These are phyloP conservation scores for Anhinga rufa DNA, from an alignment of 2,113 vertebrate genomes.

Conservation along the genomic window DNA sequence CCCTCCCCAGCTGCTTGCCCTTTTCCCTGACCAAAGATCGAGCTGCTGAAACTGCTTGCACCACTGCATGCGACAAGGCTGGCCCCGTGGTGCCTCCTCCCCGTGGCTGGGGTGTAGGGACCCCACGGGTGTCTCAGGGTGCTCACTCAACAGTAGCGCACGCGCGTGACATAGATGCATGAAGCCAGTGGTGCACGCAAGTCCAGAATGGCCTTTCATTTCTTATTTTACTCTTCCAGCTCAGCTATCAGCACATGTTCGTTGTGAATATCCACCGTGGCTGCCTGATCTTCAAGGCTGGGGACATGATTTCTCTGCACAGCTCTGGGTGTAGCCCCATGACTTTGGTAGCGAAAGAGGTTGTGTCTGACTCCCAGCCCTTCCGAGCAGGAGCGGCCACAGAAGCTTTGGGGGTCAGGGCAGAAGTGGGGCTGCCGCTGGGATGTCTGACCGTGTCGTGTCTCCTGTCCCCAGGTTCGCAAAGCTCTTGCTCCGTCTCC, in stretches of 20 bases:
- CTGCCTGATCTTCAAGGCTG: background rate
- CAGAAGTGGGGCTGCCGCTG: rapidly evolving
- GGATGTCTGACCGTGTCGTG: background rate
- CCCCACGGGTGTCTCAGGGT: rapidly evolving
- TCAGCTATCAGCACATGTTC: background rate
- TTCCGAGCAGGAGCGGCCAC: background rate
- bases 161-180: rapidly evolving
- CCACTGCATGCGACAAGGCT: rapidly evolving
- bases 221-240: background rate
- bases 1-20: background rate
- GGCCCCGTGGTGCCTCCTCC: background rate
- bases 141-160: rapidly evolving
- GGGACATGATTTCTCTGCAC: background rate
- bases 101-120: rapidly evolving
- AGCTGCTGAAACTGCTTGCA: background rate
- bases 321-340: background rate
- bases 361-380: background rate
- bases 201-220: background rate
- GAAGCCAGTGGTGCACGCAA: background rate
- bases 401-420: no score
- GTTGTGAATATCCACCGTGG: background rate
- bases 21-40: rapidly evolving
- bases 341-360: background rate
- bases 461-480: constrained; percentile 81
- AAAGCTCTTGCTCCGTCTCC: constrained; percentile 93